phyloP scores from a whole-genome alignment of 2,888 invertebrate genomes.

The Diaphora mendica region DNA sequence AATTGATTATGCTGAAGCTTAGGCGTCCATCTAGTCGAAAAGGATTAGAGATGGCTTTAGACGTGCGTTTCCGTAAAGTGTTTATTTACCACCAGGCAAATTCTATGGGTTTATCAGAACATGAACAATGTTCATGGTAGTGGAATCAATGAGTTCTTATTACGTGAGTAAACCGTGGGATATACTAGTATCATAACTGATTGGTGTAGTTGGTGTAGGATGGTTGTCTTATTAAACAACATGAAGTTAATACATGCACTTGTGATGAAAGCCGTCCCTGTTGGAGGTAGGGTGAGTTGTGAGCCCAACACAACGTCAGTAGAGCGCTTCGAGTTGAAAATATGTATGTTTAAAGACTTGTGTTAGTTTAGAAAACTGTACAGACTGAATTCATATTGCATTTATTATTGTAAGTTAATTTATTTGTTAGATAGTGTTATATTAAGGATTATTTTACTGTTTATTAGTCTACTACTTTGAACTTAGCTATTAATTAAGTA shows the following conservation, averaged over 20 bases:
- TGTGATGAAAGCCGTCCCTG: conserved; percentile 19
- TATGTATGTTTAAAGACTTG: not conserved
- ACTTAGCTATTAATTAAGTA: not conserved
- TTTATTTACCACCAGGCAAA: conserved; percentile 10
- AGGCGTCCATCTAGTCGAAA: conserved; percentile 12
- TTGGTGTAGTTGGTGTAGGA: not conserved
- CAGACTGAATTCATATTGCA: not conserved
- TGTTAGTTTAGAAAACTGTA: not conserved
- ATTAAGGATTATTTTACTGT: no score
- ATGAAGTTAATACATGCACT: conserved; percentile 12
- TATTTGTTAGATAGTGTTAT: no score
- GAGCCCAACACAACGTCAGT: conserved; percentile 6
- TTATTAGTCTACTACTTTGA: no score
- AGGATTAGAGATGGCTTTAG: conserved; percentile 14
- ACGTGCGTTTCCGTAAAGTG: conserved; percentile 8
- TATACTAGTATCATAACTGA: no score
- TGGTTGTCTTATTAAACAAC: conserved; percentile 3
- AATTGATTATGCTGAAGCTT: conserved; percentile 6
- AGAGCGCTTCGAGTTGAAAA: not conserved
- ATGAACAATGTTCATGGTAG: not conserved
- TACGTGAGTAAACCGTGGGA: not conserved
- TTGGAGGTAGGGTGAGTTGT: conserved; percentile 8
- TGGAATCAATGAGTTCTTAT: not conserved
- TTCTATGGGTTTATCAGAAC: not conserved
- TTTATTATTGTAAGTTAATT: no score